phyloP scores from a whole-genome alignment of 2,797 vertebrate species.

The Urocyon cinereoargenteus region DNA sequence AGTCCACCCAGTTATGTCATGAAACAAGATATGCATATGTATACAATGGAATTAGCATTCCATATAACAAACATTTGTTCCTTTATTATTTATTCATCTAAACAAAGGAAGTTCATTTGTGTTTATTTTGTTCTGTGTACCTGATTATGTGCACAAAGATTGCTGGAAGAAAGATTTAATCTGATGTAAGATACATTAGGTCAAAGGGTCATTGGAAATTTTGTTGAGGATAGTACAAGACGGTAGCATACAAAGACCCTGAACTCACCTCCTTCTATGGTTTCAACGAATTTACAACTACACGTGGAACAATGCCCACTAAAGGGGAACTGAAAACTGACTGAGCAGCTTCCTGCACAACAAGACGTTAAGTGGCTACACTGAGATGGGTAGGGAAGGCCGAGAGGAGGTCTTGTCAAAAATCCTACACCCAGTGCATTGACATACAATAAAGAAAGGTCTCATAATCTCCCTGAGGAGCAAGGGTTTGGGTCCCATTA shows the following conservation, averaged over 20 bases:
- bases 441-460: background rate
- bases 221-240: background rate
- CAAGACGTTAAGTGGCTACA: background rate
- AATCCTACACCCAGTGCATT: background rate
- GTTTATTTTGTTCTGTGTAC: slow-evolving; percentile 33
- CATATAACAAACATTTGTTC: slow-evolving; percentile 54
- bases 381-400: background rate
- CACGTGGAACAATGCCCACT: background rate
- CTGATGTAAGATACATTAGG: background rate
- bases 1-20: slow-evolving; percentile 69
- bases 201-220: slow-evolving; percentile 42
- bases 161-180: slow-evolving; percentile 4
- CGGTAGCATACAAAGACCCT: background rate
- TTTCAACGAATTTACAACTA: background rate
- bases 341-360: background rate
- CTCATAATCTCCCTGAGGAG: background rate
- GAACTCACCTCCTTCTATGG: background rate
- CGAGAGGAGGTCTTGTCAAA: background rate
- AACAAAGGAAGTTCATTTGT: slow-evolving; percentile 56
- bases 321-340: background rate
- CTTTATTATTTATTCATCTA: slow-evolving; percentile 47
- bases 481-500: background rate
- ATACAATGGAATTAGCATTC: slow-evolving; percentile 66
- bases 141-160: slow-evolving; percentile 18
- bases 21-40: slow-evolving; percentile 79